These are phyloP conservation scores for Drosophila nebulosa DNA, from an alignment of 1,140 invertebrate species.

Conservation along the genomic window DNA sequence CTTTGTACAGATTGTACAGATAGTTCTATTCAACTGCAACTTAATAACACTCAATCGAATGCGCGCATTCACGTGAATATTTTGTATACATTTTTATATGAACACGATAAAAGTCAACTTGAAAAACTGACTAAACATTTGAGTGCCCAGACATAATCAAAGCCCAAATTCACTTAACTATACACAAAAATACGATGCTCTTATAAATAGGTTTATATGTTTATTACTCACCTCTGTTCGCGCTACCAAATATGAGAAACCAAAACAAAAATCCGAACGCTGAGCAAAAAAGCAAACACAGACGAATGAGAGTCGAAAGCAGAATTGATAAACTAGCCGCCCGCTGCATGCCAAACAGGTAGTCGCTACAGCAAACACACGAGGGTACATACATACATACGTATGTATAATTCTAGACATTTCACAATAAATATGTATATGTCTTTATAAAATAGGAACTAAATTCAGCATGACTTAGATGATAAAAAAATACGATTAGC, in stretches of 20 bases:
- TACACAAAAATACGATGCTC: neutral
- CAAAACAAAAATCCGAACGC: slow-evolving; percentile 6
- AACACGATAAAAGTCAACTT: neutral
- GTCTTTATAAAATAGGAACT: neutral
- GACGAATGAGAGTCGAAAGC: neutral
- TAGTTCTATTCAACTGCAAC: neutral
- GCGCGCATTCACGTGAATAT: neutral
- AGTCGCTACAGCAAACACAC: neutral
- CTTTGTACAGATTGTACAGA: too few relatives aligned
- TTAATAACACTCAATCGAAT: neutral
- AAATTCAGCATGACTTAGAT: neutral
- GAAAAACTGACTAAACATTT: neutral
- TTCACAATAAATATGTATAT: neutral
- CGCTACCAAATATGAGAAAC: neutral
- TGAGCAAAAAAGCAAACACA: neutral
- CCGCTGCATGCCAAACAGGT: neutral
- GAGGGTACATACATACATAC: neutral
- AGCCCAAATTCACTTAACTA: neutral
- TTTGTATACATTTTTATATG: neutral
- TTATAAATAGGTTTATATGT: neutral
- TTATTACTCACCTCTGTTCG: neutral
- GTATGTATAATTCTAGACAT: neutral
- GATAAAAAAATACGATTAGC: neutral
- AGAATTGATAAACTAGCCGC: neutral
- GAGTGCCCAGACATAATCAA: neutral